Conservation (phyloP, 2,113 vertebrate species). For the Athene noctua region DNA sequence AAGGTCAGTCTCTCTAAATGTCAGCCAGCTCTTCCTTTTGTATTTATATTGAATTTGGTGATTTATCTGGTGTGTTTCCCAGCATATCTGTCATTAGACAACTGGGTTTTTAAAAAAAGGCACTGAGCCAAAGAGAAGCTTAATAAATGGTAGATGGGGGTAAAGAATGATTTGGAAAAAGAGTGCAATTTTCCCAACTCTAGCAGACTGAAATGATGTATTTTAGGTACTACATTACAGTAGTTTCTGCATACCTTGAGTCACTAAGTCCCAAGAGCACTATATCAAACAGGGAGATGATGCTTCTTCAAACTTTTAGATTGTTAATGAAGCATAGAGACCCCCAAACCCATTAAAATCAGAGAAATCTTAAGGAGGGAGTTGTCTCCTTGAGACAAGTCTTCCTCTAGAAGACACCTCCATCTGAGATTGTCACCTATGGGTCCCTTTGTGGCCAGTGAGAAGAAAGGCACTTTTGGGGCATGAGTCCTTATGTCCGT, state of each 20-base stretch:
- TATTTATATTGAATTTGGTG: neutral
- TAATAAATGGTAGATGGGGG: neutral
- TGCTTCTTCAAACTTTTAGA: neutral
- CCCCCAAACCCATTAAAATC: neutral
- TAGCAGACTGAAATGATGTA: neutral
- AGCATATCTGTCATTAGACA: neutral
- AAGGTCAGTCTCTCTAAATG: slow-evolving; percentile 46
- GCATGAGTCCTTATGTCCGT: neutral
- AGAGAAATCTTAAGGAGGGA: neutral
- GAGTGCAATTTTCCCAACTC: neutral
- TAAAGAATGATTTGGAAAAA: neutral
- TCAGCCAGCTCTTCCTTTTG: slow-evolving; percentile 5
- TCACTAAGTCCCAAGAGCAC: neutral
- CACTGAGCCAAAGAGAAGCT: neutral
- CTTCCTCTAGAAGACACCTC: neutral
- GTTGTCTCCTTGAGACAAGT: neutral
- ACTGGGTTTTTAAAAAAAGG: neutral
- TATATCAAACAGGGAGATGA: neutral
- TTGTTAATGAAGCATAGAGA: neutral
- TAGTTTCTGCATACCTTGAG: neutral
- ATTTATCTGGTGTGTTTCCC: slow-evolving; percentile 1
- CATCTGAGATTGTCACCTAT: neutral
- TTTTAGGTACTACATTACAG: neutral
- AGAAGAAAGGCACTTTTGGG: neutral
- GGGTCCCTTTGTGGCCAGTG: neutral